Base-by-base conservation (phyloP, 2,113 vertebrate species). In the Semicossyphus pulcher region DNA sequence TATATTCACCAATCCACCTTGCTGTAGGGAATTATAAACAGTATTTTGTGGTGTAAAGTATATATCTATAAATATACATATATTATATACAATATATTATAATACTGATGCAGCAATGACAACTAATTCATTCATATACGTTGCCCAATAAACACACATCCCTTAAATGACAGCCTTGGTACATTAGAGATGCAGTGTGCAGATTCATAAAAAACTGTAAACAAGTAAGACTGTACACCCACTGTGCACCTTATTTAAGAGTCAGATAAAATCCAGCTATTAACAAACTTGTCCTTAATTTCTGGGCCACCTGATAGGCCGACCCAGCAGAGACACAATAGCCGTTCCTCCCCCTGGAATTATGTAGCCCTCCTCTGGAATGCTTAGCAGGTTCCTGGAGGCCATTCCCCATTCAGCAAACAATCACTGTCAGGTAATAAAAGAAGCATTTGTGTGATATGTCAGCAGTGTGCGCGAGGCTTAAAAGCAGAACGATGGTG, bases 391-490 rank as follows among this genome's bases (percentile, higher is more conserved):
- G 89, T 92, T 93, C 94, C 94, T 92, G 92, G 94, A 86, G 92
- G 80, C 86, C 84, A 71, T 93, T 94, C 92, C 76, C 86, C 83
- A 73, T 93, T 94, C 92, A 93, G 94, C 93, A 95, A 94, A 95
- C 94, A 91, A 95, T 94, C 93, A 84, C 94, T 95, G 95, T 94
- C 95, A 94, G 93, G 89, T 86, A 92, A 95, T 97, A 95, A 97
- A 96, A 95, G 95, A 94, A 92, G 93, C 91, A 86, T 97, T 96
- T 97, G 94, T 96, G 94, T 45, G 90, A 92, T 92, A 94, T 95
- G 95, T 95, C 94, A 94, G 94, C 92, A 52, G 94, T 94, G 94
- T 94, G 94, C 77, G 94, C 89, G 76, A 91, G 92, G 93, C 93
- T 95, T 94, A 93, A 94, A 92, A 94, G 94, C 93, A 93, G 91